Evolutionary conservation across 2,797 vertebrate species (phyloP).

Genomic region (Leucoraja ocellata): DNA sequence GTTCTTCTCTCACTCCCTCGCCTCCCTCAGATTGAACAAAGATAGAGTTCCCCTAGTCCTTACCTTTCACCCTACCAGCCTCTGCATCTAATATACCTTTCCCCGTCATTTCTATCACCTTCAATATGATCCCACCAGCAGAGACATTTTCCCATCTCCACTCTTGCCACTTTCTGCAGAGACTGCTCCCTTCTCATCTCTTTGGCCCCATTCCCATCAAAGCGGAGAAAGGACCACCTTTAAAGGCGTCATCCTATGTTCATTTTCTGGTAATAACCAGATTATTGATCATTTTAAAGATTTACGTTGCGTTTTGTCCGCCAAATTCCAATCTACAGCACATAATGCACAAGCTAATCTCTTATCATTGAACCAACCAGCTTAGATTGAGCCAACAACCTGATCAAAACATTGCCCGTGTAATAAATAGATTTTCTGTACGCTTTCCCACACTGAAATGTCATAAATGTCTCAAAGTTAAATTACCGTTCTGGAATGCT

Average conservation of each 20-base stretch:
- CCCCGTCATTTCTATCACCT: no score
- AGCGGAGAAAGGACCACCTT: neutral
- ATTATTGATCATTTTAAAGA: neutral
- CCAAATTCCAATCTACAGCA: neutral
- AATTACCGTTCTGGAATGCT: neutral
- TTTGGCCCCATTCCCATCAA: no score
- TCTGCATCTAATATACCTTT: no score
- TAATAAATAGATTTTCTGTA: neutral
- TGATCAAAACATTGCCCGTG: neutral
- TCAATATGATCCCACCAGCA: no score
- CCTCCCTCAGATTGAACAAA: no score
- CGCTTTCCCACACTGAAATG: neutral
- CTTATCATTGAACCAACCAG: neutral
- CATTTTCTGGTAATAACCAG: neutral
- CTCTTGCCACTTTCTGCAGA: no score
- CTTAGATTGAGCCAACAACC: neutral
- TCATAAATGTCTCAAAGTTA: neutral
- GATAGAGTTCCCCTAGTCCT: no score
- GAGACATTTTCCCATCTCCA: no score
- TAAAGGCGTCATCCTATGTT: no score
- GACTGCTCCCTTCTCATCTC: no score
- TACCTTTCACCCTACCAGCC: no score
- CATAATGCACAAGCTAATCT: neutral
- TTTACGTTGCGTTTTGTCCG: neutral
- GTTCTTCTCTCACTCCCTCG: no score